These are phyloP conservation scores for Lasioglossum albipes DNA, from an alignment of 1,140 invertebrate genomes.

Conservation along the genomic window DNA sequence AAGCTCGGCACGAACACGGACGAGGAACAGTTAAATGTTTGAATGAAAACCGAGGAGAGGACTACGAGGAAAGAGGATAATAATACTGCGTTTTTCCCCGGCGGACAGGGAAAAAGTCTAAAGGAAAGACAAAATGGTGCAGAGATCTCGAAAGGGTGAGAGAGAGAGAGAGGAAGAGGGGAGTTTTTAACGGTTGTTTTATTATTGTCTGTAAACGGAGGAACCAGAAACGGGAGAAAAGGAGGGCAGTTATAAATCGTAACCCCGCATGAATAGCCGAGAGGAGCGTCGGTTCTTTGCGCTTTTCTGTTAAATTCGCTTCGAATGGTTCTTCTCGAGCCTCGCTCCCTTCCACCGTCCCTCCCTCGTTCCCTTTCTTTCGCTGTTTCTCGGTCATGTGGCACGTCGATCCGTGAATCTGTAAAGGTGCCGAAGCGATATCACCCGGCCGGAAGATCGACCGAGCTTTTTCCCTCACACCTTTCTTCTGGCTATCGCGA, in stretches of 20 bases:
- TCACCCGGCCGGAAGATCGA: conserved; percentile 18
- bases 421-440: conserved; percentile 32
- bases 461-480: conserved; percentile 22
- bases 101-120: background rate
- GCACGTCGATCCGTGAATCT: conserved; percentile 44
- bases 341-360: no score
- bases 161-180: conserved; percentile 4
- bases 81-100: conserved; percentile 14
- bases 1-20: background rate
- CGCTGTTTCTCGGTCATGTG: background rate
- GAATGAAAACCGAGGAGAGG: background rate
- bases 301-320: conserved; percentile 39
- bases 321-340: conserved; percentile 13
- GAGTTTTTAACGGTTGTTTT: conserved; percentile 39
- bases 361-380: background rate
- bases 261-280: conserved; percentile 67
- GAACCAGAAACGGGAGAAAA: conserved; percentile 12
- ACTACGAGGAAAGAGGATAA: conserved; percentile 7
- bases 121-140: conserved; percentile 23
- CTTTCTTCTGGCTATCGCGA: conserved; percentile 6
- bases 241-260: conserved; percentile 68
- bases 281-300: conserved; percentile 52
- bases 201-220: conserved; percentile 53
- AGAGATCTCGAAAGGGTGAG: background rate
- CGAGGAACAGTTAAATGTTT: conserved; percentile 11